Conservation (phyloP, 2,797 vertebrate genomes). For the Onychomys torridus region DNA sequence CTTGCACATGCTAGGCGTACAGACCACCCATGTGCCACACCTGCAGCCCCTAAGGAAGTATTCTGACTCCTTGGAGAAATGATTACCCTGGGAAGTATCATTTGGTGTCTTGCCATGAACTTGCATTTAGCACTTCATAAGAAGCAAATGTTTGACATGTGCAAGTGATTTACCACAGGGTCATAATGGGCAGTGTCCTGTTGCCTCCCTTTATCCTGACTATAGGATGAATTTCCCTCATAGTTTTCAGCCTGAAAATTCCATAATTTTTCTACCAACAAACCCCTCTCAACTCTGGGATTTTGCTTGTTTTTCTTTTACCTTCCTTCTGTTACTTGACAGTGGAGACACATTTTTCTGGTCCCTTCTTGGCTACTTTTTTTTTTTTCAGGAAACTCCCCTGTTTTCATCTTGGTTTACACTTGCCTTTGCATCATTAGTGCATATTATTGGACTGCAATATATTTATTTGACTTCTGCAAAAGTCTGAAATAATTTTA, state of each 20-base stretch:
- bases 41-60: not conserved
- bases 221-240: not conserved
- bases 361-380: not conserved
- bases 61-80: not conserved
- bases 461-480: conserved; percentile 11
- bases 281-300: not conserved
- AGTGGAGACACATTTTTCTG: not conserved
- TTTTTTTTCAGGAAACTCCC: not conserved
- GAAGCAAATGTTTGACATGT: not conserved
- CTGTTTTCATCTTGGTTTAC: conserved; percentile 2
- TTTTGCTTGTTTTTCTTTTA: not conserved
- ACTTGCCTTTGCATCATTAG: not conserved
- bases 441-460: conserved; percentile 29
- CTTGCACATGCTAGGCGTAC: not conserved
- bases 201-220: not conserved
- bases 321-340: not conserved
- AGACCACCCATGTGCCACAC: no score
- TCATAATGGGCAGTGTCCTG: not conserved
- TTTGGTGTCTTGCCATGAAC: not conserved
- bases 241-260: not conserved
- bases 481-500: conserved; percentile 59
- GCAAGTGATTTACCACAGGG: not conserved
- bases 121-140: not conserved
- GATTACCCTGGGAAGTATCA: not conserved
- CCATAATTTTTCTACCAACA: not conserved